Percentiles rank a stretch among this genome's conserved stretches.
These are phyloP conservation scores for Platyura marginata DNA, from an alignment of 1,140 invertebrate species.

Conservation along the genomic window DNA sequence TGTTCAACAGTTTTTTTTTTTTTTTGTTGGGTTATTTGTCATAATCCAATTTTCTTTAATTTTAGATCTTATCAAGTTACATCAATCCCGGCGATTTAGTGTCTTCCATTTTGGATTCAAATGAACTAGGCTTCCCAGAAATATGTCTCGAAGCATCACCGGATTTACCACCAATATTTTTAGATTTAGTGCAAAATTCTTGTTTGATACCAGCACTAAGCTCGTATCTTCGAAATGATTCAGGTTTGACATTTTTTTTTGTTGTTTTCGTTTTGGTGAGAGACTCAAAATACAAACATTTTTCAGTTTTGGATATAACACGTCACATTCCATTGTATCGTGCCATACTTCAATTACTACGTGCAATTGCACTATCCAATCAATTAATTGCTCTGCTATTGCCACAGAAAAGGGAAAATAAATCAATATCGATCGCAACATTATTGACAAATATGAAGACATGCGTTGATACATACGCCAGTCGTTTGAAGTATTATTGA, in stretches of 20 bases:
- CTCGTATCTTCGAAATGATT: slow-evolving; percentile 86
- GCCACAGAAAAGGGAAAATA: slow-evolving; percentile 26
- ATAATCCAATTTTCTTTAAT: slow-evolving; percentile 24
- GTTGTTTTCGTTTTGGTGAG: too few relatives aligned
- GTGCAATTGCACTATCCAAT: slow-evolving; percentile 53
- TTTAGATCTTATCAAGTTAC: slow-evolving; percentile 67
- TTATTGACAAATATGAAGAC: slow-evolving; percentile 71
- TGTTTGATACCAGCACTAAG: slow-evolving; percentile 74
- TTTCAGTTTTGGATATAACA: slow-evolving; percentile 81
- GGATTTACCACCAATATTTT: slow-evolving; percentile 46
- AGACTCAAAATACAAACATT: too few relatives aligned
- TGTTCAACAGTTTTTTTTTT: slow-evolving; percentile 3
- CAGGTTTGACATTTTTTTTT: too few relatives aligned
- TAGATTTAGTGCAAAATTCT: slow-evolving; percentile 58
- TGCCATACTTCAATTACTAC: slow-evolving; percentile 59
- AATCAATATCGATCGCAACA: slow-evolving; percentile 36
- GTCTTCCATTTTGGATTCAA: slow-evolving; percentile 27
- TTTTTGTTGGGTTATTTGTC: too few relatives aligned
- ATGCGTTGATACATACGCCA: slow-evolving; percentile 81
- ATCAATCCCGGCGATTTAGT: slow-evolving; percentile 58
- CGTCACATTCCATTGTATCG: slow-evolving; percentile 82
- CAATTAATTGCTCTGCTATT: slow-evolving; percentile 47
- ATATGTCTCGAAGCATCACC: slow-evolving; percentile 20
- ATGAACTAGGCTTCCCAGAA: slow-evolving; percentile 18
- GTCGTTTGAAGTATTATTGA: slow-evolving; percentile 47